Base-by-base conservation (phyloP, 1,140 invertebrate species). In the Proales similis region DNA sequence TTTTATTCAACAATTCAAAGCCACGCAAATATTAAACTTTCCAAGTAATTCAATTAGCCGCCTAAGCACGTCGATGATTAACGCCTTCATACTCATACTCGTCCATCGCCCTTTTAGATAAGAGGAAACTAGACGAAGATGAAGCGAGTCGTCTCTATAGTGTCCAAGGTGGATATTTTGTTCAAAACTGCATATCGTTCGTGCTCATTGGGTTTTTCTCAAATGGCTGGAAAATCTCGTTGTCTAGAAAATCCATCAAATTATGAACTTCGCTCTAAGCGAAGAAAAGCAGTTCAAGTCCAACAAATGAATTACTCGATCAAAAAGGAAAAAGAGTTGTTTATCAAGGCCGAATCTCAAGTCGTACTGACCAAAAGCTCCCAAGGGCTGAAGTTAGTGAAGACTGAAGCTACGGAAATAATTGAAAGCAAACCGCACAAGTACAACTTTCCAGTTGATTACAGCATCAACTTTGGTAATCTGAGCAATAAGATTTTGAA, bases 361-460 rank as follows among this genome's bases (percentile, higher is more conserved):
- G 9, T 14, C 9, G 9, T 14, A 36, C 9, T 9, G 33, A 36
- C 14, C 14, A 14, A 36, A 9, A 36, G 14, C 9, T 36, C 14
- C 9, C 33, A 9, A 36, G 14, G 9, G 9, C 9, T 9, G 17
- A 42, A 57, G 7, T 20, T 2, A 57, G 14, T 42, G 22, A 26
- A 57, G 45, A 42, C 29, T 29, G 4, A 42, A 42, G 17, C 19
- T 42, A 12, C 39, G 36, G 9, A 42, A 57, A 57, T 57, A 57
- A n/a, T n/a, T 26, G 51, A 57, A 27, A 42, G 45, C 45, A 39
- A 42, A 57, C 39, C 14, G 22, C 36, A 42, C 22, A 29, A 57
- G 14, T 57, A 42, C 45, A 57, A 29, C 6, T 57, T 57, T 42
- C 45, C 39, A 57, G 36, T 42, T 42, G 26, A 33, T 42, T 42